Evolutionary conservation across 2,797 vertebrate species (phyloP).

Genomic region (Acanthornis magna): DNA sequence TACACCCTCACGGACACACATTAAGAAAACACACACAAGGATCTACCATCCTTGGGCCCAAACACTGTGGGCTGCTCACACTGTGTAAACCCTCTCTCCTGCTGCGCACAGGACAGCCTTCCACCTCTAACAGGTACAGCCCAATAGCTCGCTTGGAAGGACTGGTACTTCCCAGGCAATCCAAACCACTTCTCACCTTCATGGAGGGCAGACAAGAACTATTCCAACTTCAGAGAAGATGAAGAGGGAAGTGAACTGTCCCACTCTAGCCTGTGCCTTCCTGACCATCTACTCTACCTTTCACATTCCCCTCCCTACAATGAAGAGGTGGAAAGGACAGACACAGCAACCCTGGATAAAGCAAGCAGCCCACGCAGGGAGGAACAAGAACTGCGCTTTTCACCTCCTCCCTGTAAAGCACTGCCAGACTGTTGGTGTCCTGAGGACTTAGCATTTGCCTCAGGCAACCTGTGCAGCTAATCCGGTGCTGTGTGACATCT

Average conservation of each 20-base stretch:
- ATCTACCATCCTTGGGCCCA: not conserved
- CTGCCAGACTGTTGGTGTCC: constrained; percentile 68
- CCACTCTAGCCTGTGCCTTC: not conserved
- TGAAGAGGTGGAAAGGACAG: not conserved
- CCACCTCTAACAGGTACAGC: not conserved
- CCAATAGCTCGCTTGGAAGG: constrained; percentile 74
- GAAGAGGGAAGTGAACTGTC: not conserved
- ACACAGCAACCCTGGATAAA: not conserved
- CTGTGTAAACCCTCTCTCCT: not conserved
- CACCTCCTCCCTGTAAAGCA: not conserved
- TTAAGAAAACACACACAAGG: not conserved
- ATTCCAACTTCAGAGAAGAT: constrained; percentile 69
- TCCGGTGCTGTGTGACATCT: constrained; percentile 67
- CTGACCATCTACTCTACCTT: not conserved
- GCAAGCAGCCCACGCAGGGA: constrained; percentile 39
- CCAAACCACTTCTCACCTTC: constrained; percentile 69
- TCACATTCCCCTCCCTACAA: not conserved
- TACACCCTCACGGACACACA: not conserved
- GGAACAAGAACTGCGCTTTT: not conserved
- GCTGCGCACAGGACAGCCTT: not conserved
- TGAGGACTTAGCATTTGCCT: constrained; percentile 55
- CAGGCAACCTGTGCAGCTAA: constrained; percentile 78
- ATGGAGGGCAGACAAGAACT: constrained; percentile 76
- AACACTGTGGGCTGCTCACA: rapidly evolving
- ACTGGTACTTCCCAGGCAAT: constrained; percentile 59